Base-by-base conservation (phyloP, 2,113 vertebrate genomes). In the Callithrix jacchus region DNA sequence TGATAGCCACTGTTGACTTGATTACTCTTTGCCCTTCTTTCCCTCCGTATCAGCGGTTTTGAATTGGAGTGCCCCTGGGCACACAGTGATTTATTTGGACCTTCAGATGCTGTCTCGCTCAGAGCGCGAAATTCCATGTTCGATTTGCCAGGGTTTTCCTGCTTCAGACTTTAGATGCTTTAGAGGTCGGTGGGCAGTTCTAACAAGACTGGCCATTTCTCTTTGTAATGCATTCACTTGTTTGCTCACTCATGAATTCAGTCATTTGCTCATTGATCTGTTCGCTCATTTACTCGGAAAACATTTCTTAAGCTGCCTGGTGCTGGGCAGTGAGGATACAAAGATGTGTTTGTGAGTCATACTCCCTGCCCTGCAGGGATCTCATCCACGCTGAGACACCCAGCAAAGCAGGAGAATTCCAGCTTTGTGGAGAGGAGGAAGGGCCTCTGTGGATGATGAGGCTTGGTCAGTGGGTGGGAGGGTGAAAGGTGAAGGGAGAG, bases 41-140 rank as follows among this genome's bases (percentile, higher is more conserved):
- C 74, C 32, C 3, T 10, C 66, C 35, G 0, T 2, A 0, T 68
- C 18, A 2, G 25, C 16, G 47, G 17, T 17, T 52, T 9, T 37
- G 64, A 47, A 12, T 1, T 35, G 71, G 18, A 13, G 56, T 17
- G 37, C 74, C 64, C 23, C 0, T 18, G 21, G 73, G 45, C 58
- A 16, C 86, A 40, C 32, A 3, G n/a, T 16, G 0, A 1, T 32
- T 52, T 61, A 35, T 52, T 6, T 27, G 61, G 56, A 17, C 47
- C 49, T 70, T 66, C 6, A 16, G 54, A 6, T 3, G 66, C 42
- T 10, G 0, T 27, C 14, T 42, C 0, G 0, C 45, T 27, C 18
- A 0, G 14, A 5, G 42, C 8, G 0, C 7, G 42, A 12, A 12
- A 2, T 5, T 10, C 73, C 0, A 4, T 8, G 66, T 16, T 16